These are phyloP conservation scores for Arizona elegans DNA, from an alignment of 2,113 vertebrate genomes.

Conservation along the genomic window DNA sequence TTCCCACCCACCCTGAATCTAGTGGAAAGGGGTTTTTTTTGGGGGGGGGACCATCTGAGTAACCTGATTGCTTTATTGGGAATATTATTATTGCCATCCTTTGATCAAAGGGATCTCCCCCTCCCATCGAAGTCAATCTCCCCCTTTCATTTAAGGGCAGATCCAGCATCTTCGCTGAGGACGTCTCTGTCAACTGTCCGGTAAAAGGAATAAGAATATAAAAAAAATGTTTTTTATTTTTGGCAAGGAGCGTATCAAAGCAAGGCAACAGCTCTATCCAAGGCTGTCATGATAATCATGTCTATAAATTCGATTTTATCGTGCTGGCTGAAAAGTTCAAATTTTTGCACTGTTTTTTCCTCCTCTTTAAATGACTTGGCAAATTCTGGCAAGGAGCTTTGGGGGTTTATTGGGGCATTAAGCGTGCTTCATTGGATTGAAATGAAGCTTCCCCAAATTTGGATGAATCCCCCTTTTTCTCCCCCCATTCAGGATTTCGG, in stretches of 20 bases:
- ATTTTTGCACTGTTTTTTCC: neutral
- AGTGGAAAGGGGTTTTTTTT: neutral
- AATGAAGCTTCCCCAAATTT: neutral
- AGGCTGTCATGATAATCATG: neutral
- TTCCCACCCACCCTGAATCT: neutral
- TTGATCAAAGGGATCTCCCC: neutral
- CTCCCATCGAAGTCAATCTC: neutral
- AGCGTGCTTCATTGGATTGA: neutral
- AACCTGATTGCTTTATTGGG: too few relatives aligned
- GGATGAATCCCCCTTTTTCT: neutral
- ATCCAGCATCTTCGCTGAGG: neutral
- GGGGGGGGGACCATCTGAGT: neutral
- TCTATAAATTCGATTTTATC: neutral
- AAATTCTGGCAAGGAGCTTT: neutral
- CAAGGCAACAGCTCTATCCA: neutral
- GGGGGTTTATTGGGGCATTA: neutral
- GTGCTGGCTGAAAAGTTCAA: neutral
- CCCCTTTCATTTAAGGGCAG: neutral
- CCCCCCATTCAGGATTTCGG: neutral
- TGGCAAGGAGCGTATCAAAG: neutral
- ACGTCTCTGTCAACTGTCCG: too few relatives aligned
- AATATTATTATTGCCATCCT: neutral
- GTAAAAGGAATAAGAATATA: neutral
- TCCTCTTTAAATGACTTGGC: constrained; percentile 1
- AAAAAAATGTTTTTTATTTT: neutral